Conservation (phyloP, 1,140 invertebrate genomes). For the Yoshiicerus persimilis region DNA sequence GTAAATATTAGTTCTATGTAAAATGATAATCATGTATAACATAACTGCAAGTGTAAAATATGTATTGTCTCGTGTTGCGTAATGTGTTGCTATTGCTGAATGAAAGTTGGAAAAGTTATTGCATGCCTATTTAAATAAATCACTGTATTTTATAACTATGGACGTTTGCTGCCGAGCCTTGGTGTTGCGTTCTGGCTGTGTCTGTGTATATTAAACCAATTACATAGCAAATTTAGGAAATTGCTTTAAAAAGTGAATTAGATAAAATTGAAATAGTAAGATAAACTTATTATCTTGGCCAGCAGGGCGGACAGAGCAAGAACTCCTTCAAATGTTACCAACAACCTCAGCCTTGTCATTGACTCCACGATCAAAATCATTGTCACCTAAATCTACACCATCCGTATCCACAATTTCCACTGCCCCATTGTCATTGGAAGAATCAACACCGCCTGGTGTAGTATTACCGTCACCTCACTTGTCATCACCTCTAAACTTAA, state of each 20-base stretch:
- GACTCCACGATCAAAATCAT: background rate
- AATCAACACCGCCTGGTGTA: background rate
- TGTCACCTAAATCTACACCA: background rate
- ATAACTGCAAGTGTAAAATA: background rate
- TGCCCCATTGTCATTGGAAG: too few relatives aligned
- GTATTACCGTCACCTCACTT: background rate
- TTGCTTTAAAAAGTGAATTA: background rate
- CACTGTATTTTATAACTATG: too few relatives aligned
- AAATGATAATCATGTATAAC: too few relatives aligned
- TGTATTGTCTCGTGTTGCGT: background rate
- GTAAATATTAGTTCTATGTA: too few relatives aligned
- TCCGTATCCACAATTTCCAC: background rate
- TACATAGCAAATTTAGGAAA: background rate
- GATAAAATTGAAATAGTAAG: background rate
- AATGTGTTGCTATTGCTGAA: background rate
- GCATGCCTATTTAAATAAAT: background rate
- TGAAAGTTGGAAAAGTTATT: background rate
- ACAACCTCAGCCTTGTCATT: background rate
- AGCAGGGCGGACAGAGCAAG: background rate
- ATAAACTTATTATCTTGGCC: slow-evolving; percentile 23
- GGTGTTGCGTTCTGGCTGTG: background rate
- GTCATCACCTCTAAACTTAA: background rate
- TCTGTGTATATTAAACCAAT: background rate
- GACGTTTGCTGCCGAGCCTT: background rate
- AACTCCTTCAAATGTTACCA: background rate